Evolutionary conservation across 2,888 invertebrate species (phyloP).

Genomic region (Didymodactylos carnosus): DNA sequence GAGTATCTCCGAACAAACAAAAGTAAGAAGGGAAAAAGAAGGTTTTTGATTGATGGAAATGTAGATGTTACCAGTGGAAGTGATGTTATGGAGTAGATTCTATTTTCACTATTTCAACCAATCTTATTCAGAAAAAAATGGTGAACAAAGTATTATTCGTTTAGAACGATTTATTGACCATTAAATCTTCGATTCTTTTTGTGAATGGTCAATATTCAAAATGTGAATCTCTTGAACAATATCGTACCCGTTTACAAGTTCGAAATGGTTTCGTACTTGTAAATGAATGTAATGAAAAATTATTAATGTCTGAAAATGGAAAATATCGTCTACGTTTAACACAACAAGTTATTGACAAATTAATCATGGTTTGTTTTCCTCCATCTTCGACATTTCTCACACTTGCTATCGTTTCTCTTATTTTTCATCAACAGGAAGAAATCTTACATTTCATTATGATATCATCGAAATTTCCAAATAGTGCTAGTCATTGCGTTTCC

Average conservation of each 20-base stretch:
- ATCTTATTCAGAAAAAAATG: not conserved
- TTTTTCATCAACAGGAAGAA: not conserved
- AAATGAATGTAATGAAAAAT: not conserved
- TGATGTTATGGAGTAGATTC: too few species aligned
- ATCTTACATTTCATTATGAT: not conserved
- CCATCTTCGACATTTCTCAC: too few species aligned
- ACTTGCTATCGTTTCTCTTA: too few species aligned
- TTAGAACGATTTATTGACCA: not conserved
- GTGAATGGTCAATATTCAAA: not conserved
- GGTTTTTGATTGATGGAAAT: too few species aligned
- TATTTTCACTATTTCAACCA: not conserved
- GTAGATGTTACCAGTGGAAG: too few species aligned
- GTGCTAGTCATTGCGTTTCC: too few species aligned
- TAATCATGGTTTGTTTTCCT: not conserved
- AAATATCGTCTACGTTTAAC: not conserved
- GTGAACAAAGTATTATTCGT: too few species aligned
- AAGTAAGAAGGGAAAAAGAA: too few species aligned
- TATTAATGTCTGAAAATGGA: not conserved
- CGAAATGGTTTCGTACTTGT: not conserved
- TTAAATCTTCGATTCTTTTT: not conserved
- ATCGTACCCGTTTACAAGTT: not conserved
- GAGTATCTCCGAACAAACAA: not conserved
- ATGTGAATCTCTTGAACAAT: not conserved
- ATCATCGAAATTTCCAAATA: not conserved
- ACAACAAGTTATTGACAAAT: not conserved